phyloP scores from a whole-genome alignment of 2,113 vertebrate species.

The Siphamia tubifer region DNA sequence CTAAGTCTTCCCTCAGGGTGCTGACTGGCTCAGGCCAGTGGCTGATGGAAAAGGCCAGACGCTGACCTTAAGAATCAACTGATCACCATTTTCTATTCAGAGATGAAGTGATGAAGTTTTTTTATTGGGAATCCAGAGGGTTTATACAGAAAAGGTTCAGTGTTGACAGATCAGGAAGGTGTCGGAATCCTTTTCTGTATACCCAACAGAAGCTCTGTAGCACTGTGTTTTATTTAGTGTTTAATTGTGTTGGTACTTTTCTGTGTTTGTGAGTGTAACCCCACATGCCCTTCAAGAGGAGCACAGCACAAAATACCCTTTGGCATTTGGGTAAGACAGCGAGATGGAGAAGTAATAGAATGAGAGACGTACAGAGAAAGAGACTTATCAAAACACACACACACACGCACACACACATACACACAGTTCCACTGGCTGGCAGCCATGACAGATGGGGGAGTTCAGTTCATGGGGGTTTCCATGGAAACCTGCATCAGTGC shows the following conservation, averaged over 20 bases:
- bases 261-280: neutral
- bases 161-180: neutral
- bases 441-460: slow-evolving; percentile 83
- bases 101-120: slow-evolving; percentile 1
- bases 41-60: slow-evolving; percentile 35
- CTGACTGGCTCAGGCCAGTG: slow-evolving; percentile 18
- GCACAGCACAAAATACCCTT: slow-evolving; percentile 8
- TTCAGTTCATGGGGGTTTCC: slow-evolving; percentile 78
- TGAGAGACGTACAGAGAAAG: slow-evolving; percentile 27
- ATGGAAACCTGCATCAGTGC: slow-evolving; percentile 75
- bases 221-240: neutral
- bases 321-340: slow-evolving; percentile 14
- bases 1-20: slow-evolving; percentile 50
- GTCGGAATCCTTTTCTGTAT: neutral
- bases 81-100: slow-evolving; percentile 1
- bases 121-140: neutral
- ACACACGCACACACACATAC: too few species aligned
- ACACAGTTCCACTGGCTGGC: slow-evolving; percentile 53
- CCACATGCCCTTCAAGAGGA: slow-evolving; percentile 30
- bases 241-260: neutral
- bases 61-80: slow-evolving; percentile 31
- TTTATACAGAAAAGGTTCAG: neutral
- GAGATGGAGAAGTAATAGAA: slow-evolving; percentile 22
- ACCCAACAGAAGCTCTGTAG: neutral
- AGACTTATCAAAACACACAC: slow-evolving; percentile 36